phyloP scores from a whole-genome alignment of 2,797 vertebrate species.

The Benthosema pterotum region DNA sequence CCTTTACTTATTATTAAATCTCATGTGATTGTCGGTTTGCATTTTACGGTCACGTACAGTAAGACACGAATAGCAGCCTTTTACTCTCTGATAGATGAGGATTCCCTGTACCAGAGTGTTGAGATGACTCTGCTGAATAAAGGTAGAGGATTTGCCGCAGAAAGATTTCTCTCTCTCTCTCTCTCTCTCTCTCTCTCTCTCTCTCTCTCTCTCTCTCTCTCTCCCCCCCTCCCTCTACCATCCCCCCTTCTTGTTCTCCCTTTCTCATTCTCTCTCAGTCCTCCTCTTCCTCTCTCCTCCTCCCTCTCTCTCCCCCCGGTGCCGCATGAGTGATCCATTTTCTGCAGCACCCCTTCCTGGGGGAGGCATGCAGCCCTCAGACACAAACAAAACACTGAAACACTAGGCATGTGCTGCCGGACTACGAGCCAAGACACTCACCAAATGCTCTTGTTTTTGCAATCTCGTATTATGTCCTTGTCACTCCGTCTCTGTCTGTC shows the following conservation, averaged over 20 bases:
- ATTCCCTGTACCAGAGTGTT: slow-evolving; percentile 34
- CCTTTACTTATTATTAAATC: slow-evolving; percentile 21
- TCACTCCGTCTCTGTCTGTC: neutral
- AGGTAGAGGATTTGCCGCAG: slow-evolving; percentile 65
- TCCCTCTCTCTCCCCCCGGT: slow-evolving; percentile 41
- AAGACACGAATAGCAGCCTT: too few species aligned
- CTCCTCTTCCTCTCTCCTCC: slow-evolving; percentile 26
- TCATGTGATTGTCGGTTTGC: neutral
- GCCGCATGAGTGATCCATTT: slow-evolving; percentile 69
- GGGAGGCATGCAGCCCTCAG: slow-evolving; percentile 52
- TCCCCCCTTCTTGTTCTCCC: slow-evolving; percentile 11
- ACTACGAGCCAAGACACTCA: slow-evolving; percentile 41
- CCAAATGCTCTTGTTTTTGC: slow-evolving; percentile 7
- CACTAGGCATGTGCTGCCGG: slow-evolving; percentile 51
- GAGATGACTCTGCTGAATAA: slow-evolving; percentile 41
- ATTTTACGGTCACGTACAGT: too few species aligned
- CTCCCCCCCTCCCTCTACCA: neutral
- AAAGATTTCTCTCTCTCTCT: slow-evolving; percentile 38
- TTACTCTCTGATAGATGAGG: too few species aligned
- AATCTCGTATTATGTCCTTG: neutral
- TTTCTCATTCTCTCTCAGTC: slow-evolving; percentile 30
- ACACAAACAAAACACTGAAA: slow-evolving; percentile 60
- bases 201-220: neutral
- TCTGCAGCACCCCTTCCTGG: slow-evolving; percentile 56
- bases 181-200: slow-evolving; percentile 1